Evolutionary conservation across 2,113 vertebrate genomes (phyloP), one percentile per base, ranked within the genome.

Genomic region (Cryptomyrus ogoouensis): DNA sequence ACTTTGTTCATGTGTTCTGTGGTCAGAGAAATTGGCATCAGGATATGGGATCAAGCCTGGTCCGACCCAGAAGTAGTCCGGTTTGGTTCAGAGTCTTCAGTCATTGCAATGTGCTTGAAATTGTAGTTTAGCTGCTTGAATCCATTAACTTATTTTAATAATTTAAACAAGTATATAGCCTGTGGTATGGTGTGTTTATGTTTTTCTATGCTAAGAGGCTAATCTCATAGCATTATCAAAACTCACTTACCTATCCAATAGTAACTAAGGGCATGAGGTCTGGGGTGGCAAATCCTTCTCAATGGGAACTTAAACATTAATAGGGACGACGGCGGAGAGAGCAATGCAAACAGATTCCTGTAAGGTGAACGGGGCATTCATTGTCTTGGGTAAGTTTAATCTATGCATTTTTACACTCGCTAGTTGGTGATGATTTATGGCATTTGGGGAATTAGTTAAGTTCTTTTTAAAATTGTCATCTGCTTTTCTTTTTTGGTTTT

Each of bases 401-500:
- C 35, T 42, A 80, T 42, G 74, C 74, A 80, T 80, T 80, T 80
- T 80, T 80, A 42, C 83, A 47, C 39, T n/a, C 9, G n/a, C 24
- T 84, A 47, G 83, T 39, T 47, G 44, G 24, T 24, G 21, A 84
- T 5, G 10, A 47, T 84, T 24, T 84, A 47, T 47, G 44, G 83
- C 83, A 84, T 42, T 70, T 47, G 83, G 39, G 3, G 35, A 47
- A 89, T 21, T 24, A 35, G 47, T 89, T 17, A 83, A 52, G 74
- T 39, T 83, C 31, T 49, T 52, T 83, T 83, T 89, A 19, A 35
- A 39, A 74, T n/a, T 90, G 84, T 83, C 56, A 27, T 66, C 27
- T 52, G 42, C 39, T 84, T 56, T 49, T 86, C 50, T 70, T n/a
- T 85, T 85, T 66, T 74, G 58, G 89, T 89, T 66, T 62, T 46